Percentiles rank a stretch among this genome's conserved stretches.
Conservation (phyloP, 2,797 vertebrate genomes). For the Notamacropus eugenii region DNA sequence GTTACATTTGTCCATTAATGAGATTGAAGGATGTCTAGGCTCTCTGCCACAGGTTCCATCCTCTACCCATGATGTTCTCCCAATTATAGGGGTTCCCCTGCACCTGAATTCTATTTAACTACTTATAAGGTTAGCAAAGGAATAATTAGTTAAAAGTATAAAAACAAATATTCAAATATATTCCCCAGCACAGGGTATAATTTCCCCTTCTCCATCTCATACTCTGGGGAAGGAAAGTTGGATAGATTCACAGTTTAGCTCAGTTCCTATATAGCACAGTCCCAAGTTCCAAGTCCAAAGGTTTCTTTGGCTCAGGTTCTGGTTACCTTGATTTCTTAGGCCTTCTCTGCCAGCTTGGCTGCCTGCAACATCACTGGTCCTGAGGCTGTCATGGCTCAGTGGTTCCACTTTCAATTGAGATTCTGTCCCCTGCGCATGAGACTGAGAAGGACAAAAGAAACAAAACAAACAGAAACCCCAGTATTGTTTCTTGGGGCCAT, state of each 20-base stretch:
- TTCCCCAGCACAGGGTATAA: not conserved
- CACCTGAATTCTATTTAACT: not conserved
- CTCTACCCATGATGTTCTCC: not conserved
- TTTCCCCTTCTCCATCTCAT: not conserved
- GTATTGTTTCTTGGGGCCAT: not conserved
- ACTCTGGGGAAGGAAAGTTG: not conserved
- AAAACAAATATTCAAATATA: not conserved
- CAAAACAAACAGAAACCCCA: not conserved
- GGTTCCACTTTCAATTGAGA: not conserved
- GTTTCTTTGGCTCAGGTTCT: not conserved
- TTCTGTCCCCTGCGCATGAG: not conserved
- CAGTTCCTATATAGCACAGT: not conserved
- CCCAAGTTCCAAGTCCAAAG: not conserved
- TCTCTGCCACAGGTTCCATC: not conserved
- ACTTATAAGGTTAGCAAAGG: not conserved
- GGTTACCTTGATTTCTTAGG: not conserved
- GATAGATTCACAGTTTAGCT: not conserved
- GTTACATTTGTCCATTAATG: not conserved
- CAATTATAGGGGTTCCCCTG: not conserved
- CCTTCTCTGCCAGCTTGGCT: not conserved
- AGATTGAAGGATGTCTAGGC: not conserved
- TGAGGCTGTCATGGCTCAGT: not conserved
- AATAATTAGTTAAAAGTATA: not conserved
- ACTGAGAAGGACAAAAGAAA: not conserved
- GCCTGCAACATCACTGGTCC: not conserved